Conservation (phyloP, 2,113 vertebrate genomes). For the Malurus cyaneus region DNA sequence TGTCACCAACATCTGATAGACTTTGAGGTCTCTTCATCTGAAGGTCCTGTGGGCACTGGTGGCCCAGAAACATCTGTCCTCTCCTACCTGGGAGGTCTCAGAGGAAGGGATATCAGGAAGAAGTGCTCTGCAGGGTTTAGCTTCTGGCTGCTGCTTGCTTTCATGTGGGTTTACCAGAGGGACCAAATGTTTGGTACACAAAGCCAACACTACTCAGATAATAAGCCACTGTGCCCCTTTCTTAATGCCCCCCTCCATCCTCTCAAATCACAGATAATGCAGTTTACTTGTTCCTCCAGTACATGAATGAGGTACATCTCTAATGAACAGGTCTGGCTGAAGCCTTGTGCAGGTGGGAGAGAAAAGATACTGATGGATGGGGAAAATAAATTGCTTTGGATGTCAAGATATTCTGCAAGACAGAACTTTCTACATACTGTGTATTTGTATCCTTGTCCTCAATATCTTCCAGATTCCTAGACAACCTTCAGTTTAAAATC, state of each 20-base stretch:
- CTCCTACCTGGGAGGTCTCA: neutral
- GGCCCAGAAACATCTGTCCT: neutral
- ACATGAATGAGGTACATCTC: neutral
- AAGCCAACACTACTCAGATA: neutral
- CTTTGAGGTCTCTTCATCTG: neutral
- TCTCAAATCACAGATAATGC: neutral
- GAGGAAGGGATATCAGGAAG: neutral
- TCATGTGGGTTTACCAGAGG: fast-evolving
- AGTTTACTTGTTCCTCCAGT: neutral
- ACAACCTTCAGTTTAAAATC: neutral
- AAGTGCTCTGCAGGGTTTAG: neutral
- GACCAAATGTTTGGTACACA: neutral
- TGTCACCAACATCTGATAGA: neutral
- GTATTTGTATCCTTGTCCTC: neutral
- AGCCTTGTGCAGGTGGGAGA: neutral
- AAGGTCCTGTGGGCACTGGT: neutral
- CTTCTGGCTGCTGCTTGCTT: neutral
- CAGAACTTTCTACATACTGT: neutral
- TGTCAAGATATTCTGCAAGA: neutral
- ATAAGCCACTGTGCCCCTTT: neutral
- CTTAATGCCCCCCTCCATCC: neutral
- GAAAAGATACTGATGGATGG: neutral
- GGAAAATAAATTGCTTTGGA: neutral
- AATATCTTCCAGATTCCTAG: neutral
- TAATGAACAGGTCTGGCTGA: neutral